Conservation (phyloP, 2,797 vertebrate genomes). For the Spea hammondii region DNA sequence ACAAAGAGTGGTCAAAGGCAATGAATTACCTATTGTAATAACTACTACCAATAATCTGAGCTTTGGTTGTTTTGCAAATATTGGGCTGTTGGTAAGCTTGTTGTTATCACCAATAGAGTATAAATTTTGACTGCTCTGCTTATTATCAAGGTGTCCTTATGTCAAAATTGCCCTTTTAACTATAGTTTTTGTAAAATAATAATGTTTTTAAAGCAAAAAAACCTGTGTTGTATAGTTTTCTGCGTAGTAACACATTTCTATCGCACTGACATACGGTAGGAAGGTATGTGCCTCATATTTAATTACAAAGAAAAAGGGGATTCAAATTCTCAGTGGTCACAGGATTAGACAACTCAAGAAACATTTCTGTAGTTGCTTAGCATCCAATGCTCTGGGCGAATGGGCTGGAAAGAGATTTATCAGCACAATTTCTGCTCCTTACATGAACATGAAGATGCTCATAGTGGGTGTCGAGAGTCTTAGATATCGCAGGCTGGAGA, state of each 20-base stretch:
- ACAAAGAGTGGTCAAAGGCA: neutral
- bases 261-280: no score
- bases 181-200: no score
- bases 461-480: neutral
- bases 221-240: no score
- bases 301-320: neutral
- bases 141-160: no score
- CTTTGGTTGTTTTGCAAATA: neutral
- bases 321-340: conserved; percentile 19
- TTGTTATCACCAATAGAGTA: no score
- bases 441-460: conserved; percentile 30
- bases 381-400: conserved; percentile 30
- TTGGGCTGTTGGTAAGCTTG: neutral
- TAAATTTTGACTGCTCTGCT: no score
- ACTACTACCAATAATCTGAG: neutral
- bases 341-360: conserved; percentile 29
- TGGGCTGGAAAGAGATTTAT: conserved; percentile 18
- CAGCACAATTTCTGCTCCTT: conserved; percentile 20
- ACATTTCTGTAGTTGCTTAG: conserved; percentile 35
- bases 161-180: no score
- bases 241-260: no score
- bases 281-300: neutral
- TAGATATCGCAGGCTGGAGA: neutral
- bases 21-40: neutral
- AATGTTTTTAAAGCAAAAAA: no score